Conservation (phyloP, 37 sponge, comb jelly and placozoan genomes). For the Crambe crambe region DNA sequence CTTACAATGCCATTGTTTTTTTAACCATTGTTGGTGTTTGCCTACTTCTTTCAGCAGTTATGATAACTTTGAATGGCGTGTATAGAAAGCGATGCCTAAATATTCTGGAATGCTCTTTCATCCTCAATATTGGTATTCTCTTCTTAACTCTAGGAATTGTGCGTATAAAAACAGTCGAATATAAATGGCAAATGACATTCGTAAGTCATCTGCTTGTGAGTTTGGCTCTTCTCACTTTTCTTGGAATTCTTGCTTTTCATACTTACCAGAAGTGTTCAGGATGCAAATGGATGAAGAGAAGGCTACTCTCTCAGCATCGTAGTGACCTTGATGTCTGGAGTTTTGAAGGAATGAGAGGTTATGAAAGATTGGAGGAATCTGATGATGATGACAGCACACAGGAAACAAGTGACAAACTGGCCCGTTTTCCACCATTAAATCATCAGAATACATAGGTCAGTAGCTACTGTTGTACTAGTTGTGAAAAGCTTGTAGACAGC, state of each 20-base stretch:
- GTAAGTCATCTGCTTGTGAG: neutral
- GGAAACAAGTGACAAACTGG: no score
- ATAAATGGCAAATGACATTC: neutral
- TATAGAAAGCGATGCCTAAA: neutral
- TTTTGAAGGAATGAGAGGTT: neutral
- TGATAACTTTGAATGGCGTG: neutral
- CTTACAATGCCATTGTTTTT: no score
- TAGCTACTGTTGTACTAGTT: no score
- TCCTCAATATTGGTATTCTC: neutral
- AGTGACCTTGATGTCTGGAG: neutral
- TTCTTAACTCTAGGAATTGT: no score
- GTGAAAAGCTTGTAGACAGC: no score
- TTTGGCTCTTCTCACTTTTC: neutral
- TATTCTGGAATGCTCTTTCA: constrained; percentile 6
- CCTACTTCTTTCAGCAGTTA: neutral
- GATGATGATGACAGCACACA: no score
- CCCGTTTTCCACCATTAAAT: no score
- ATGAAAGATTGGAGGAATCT: no score
- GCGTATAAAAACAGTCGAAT: neutral
- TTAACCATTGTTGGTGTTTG: neutral
- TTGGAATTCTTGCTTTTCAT: neutral
- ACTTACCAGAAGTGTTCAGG: neutral
- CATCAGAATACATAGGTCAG: no score
- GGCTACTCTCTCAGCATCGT: neutral
- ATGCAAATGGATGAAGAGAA: neutral